phyloP scores from a whole-genome alignment of 2,888 invertebrate species.

The Clusia tigrina region DNA sequence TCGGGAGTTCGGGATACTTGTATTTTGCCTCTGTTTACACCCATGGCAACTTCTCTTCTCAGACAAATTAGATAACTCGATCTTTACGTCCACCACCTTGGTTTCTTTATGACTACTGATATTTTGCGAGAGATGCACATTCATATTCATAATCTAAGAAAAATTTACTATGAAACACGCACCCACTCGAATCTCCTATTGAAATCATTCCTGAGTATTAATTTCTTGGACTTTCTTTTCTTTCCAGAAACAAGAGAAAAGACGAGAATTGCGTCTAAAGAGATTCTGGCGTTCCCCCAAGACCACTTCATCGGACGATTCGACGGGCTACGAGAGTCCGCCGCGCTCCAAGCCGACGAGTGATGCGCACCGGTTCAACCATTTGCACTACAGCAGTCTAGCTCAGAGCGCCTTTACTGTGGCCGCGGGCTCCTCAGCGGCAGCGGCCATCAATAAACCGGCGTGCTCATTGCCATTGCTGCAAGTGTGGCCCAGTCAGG shows the following conservation, averaged over 20 bases:
- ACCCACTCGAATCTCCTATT: no score
- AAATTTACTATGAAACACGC: no score
- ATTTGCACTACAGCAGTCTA: constrained; percentile 57
- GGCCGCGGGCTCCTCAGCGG: constrained; percentile 30
- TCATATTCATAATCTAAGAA: no score
- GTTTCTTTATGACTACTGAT: no score
- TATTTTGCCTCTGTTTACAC: no score
- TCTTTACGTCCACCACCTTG: no score
- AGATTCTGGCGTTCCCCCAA: constrained; percentile 65
- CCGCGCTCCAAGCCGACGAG: constrained; percentile 58
- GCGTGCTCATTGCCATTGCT: constrained; percentile 69
- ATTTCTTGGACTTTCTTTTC: constrained; percentile 11
- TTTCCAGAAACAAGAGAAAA: constrained; percentile 65
- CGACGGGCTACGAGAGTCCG: constrained; percentile 67
- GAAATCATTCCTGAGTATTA: no score
- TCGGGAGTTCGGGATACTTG: no score
- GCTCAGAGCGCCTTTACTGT: constrained; percentile 44
- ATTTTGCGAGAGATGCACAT: no score
- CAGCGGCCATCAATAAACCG: constrained; percentile 58
- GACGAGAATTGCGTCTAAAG: constrained; percentile 65
- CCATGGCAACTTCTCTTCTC: no score
- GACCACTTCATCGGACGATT: constrained; percentile 64
- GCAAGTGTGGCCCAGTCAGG: constrained; percentile 76
- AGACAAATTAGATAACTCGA: no score
- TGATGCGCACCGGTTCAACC: constrained; percentile 61